These are phyloP conservation scores for Aphidoletes aphidimyza DNA, from an alignment of 2,888 invertebrate species.

Conservation along the genomic window DNA sequence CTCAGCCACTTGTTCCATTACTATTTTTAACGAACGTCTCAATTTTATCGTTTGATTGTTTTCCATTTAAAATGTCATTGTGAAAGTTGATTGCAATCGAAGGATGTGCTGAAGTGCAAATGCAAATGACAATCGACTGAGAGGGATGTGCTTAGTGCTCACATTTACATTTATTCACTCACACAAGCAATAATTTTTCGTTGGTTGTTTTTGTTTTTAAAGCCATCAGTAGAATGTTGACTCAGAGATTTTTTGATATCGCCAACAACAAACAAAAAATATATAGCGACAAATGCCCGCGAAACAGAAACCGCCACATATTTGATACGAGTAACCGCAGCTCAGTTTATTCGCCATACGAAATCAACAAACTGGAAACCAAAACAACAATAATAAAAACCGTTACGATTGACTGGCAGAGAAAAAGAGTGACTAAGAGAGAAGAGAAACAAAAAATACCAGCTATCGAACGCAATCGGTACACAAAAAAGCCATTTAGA, in stretches of 20 bases:
- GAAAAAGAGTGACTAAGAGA: too few relatives aligned
- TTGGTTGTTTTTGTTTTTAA: neutral
- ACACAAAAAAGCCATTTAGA: neutral
- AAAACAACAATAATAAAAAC: neutral
- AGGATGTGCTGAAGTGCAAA: conserved; percentile 4
- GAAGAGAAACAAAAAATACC: too few relatives aligned
- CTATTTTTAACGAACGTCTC: too few relatives aligned
- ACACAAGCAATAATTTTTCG: neutral
- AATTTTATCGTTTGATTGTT: too few relatives aligned
- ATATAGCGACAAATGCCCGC: conserved; percentile 21
- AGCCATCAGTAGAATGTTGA: neutral
- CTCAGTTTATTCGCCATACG: neutral
- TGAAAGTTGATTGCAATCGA: too few relatives aligned
- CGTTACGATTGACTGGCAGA: neutral
- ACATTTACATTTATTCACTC: neutral
- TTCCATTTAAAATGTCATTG: too few relatives aligned
- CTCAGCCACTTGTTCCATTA: too few relatives aligned
- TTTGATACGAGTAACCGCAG: neutral
- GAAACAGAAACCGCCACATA: neutral
- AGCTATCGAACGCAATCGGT: too few relatives aligned
- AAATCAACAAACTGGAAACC: neutral
- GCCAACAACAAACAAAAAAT: conserved; percentile 3
- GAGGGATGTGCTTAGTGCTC: neutral
- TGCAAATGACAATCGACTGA: neutral
- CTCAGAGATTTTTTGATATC: neutral